These are phyloP conservation scores for Siphlonurus alternatus DNA, from an alignment of 2,888 invertebrate species.

Conservation along the genomic window DNA sequence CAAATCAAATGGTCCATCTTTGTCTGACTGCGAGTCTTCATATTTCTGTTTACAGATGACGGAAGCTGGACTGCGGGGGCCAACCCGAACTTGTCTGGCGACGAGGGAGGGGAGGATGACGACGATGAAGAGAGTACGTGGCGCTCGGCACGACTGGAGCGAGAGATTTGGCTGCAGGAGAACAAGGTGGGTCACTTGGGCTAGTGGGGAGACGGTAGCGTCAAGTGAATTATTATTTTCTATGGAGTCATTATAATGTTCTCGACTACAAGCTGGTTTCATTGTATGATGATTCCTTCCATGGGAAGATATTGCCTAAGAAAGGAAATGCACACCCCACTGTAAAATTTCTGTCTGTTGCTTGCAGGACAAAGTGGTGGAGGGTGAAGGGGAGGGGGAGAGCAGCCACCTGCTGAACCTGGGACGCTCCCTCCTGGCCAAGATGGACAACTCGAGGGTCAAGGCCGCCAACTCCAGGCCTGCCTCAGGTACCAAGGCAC, in stretches of 20 bases:
- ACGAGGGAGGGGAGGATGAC: constrained; percentile 43
- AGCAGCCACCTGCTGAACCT: constrained; percentile 30
- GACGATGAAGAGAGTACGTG: constrained; percentile 57
- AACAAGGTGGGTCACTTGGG: constrained; percentile 29
- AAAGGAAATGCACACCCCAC: no score
- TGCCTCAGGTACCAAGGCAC: not conserved
- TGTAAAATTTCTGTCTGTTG: not conserved
- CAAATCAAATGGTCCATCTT: no score
- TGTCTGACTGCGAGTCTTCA: no score
- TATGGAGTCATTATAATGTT: not conserved
- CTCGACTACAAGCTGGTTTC: not conserved
- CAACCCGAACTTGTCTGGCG: constrained; percentile 19
- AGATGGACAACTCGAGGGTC: not conserved
- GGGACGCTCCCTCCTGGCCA: constrained; percentile 26
- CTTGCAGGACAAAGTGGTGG: not conserved
- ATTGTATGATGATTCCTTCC: not conserved
- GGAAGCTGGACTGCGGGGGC: not conserved
- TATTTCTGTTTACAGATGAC: constrained; percentile 5
- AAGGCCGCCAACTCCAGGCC: not conserved
- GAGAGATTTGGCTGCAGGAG: constrained; percentile 57
- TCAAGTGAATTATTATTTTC: constrained; percentile 1
- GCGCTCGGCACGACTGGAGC: constrained; percentile 60
- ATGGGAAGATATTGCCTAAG: no score
- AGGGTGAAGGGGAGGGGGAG: constrained; percentile 19
- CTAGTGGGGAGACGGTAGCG: not conserved